These are phyloP conservation scores for Anabas testudineus DNA, from an alignment of 2,797 vertebrate genomes.

Conservation along the genomic window DNA sequence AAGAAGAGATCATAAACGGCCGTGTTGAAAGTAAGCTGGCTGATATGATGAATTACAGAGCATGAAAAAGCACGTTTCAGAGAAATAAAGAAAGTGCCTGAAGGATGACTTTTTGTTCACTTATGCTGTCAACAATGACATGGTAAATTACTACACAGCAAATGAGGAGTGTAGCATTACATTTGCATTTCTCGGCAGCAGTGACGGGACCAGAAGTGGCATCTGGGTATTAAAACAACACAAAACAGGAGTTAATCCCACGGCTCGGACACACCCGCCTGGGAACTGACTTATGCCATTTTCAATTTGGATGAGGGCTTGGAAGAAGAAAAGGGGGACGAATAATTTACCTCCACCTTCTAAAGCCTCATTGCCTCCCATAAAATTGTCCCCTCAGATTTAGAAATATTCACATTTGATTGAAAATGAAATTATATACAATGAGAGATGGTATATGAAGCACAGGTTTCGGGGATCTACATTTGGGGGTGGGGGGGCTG, in stretches of 20 bases:
- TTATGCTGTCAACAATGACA: slow-evolving; percentile 31
- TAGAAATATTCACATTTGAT: slow-evolving; percentile 65
- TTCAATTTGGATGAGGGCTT: slow-evolving; percentile 71
- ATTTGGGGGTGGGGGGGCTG: slow-evolving; percentile 37
- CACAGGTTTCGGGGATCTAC: slow-evolving; percentile 55
- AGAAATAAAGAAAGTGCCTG: slow-evolving; percentile 53
- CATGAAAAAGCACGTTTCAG: slow-evolving; percentile 39
- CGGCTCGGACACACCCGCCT: slow-evolving; percentile 68
- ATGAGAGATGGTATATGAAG: slow-evolving; percentile 51
- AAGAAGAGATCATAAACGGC: slow-evolving; percentile 44
- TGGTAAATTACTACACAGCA: slow-evolving; percentile 34
- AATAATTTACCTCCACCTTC: slow-evolving; percentile 53
- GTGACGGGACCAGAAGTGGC: slow-evolving; percentile 56
- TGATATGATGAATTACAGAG: slow-evolving; percentile 55
- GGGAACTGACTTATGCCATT: slow-evolving; percentile 70
- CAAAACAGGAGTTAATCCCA: slow-evolving; percentile 76
- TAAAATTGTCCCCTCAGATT: slow-evolving; percentile 58
- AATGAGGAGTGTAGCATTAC: slow-evolving; percentile 25
- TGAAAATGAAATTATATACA: slow-evolving; percentile 66
- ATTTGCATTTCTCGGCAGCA: slow-evolving; percentile 63
- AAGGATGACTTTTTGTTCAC: slow-evolving; percentile 40
- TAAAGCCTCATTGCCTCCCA: slow-evolving; percentile 38
- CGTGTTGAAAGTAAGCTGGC: slow-evolving; percentile 27
- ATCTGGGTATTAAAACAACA: slow-evolving; percentile 80
- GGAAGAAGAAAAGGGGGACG: slow-evolving; percentile 50